Evolutionary conservation across 2,888 invertebrate genomes (phyloP).

Genomic region (Psococerastis gibbosa): DNA sequence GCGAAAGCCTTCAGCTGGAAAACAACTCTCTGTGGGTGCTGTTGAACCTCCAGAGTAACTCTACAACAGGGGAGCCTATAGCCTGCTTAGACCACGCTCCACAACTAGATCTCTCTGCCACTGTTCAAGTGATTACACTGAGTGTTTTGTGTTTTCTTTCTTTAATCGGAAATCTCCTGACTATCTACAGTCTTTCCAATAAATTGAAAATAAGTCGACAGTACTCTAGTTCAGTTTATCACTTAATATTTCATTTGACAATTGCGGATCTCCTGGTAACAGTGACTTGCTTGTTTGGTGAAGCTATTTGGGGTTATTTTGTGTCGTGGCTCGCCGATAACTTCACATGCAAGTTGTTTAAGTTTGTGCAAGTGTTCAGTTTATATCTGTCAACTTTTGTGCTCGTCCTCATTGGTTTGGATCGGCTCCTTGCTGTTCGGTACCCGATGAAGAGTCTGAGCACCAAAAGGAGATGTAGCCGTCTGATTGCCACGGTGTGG

Average conservation of each 20-base stretch:
- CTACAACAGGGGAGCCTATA: conserved; percentile 2
- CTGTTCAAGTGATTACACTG: conserved; percentile 46
- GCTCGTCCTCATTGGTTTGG: conserved; percentile 61
- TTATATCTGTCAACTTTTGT: conserved; percentile 67
- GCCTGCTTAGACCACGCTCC: conserved; percentile 46
- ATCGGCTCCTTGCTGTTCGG: conserved; percentile 60
- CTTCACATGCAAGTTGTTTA: conserved; percentile 56
- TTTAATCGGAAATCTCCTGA: conserved; percentile 52
- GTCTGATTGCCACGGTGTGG: conserved; percentile 51
- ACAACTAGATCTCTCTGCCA: conserved; percentile 37
- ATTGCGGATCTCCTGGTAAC: conserved; percentile 66
- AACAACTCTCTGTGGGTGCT: not conserved
- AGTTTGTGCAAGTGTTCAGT: conserved; percentile 64
- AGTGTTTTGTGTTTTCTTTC: conserved; percentile 51
- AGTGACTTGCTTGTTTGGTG: conserved; percentile 59
- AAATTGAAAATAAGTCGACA: conserved; percentile 32
- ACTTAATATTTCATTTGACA: conserved; percentile 61
- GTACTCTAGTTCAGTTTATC: conserved; percentile 51
- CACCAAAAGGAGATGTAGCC: conserved; percentile 45
- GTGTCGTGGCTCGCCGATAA: conserved; percentile 69
- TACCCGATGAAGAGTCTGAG: conserved; percentile 56
- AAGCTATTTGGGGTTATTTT: conserved; percentile 61
- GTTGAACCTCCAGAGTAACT: conserved; percentile 4
- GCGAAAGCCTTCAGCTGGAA: not conserved
- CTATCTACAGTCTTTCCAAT: conserved; percentile 53